Conservation (phyloP, 2,113 vertebrate genomes). For the Calypte anna region DNA sequence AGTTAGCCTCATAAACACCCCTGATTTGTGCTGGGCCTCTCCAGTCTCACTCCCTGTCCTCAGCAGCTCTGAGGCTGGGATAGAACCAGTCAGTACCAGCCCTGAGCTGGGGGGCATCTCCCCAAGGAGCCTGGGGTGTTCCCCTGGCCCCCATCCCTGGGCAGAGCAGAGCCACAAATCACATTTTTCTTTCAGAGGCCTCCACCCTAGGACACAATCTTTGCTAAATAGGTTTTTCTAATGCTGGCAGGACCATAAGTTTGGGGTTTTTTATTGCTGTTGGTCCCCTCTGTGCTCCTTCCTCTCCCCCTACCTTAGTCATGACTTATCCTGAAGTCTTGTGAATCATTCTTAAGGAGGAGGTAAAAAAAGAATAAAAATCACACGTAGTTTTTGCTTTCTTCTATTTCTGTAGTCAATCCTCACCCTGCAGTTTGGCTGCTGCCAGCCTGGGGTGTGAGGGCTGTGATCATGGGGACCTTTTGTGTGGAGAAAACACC, state of each 20-base stretch:
- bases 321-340: rapidly evolving
- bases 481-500: rapidly evolving
- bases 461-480: rapidly evolving
- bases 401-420: background rate
- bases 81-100: background rate
- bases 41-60: rapidly evolving
- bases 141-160: background rate
- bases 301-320: background rate
- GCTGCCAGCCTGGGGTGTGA: rapidly evolving
- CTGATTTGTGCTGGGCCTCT: background rate
- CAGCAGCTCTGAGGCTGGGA: background rate
- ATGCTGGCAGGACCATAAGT: rapidly evolving
- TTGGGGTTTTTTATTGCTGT: no score
- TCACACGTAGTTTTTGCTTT: rapidly evolving
- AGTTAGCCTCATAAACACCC: background rate
- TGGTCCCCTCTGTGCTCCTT: background rate
- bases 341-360: background rate
- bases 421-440: background rate
- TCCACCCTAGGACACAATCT: rapidly evolving
- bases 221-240: background rate
- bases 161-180: rapidly evolving
- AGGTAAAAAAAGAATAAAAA: no score
- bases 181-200: rapidly evolving
- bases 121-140: rapidly evolving
- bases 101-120: background rate